phyloP scores from a whole-genome alignment of 2,888 invertebrate genomes.

The Acanthacorydalis orientalis region DNA sequence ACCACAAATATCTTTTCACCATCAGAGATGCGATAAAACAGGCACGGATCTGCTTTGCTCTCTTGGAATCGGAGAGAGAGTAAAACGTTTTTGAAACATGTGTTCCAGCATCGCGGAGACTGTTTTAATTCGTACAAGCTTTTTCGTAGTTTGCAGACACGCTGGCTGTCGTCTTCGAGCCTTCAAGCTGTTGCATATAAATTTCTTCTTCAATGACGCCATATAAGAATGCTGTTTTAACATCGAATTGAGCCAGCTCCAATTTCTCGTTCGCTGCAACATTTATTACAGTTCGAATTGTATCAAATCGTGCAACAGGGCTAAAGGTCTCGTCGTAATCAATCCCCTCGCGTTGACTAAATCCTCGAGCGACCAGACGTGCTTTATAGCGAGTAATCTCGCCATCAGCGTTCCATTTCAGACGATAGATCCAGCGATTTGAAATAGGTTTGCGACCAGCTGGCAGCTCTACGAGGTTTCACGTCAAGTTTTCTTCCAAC shows the following conservation, averaged over 20 bases:
- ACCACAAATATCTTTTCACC: no score
- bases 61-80: no score
- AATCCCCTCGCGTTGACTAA: slow-evolving; percentile 11
- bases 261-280: slow-evolving; percentile 12
- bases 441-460: slow-evolving; percentile 8
- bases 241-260: no score
- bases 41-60: no score
- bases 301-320: slow-evolving; percentile 15
- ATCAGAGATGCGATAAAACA: no score
- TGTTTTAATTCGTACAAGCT: no score
- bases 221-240: no score
- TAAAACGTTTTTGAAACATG: slow-evolving; percentile 13
- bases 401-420: slow-evolving; percentile 11
- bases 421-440: slow-evolving; percentile 9
- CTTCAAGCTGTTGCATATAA: slow-evolving; percentile 18
- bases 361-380: slow-evolving; percentile 15
- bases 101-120: slow-evolving; percentile 18
- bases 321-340: slow-evolving; percentile 17
- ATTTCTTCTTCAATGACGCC: slow-evolving; percentile 16
- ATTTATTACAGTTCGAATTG: slow-evolving; percentile 13
- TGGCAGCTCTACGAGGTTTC: no score
- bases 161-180: slow-evolving; percentile 14
- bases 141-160: slow-evolving; percentile 17
- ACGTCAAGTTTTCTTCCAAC: no score
- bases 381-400: slow-evolving; percentile 14